Conservation (phyloP, 2,797 vertebrate genomes). For the Leucoraja ocellata region DNA sequence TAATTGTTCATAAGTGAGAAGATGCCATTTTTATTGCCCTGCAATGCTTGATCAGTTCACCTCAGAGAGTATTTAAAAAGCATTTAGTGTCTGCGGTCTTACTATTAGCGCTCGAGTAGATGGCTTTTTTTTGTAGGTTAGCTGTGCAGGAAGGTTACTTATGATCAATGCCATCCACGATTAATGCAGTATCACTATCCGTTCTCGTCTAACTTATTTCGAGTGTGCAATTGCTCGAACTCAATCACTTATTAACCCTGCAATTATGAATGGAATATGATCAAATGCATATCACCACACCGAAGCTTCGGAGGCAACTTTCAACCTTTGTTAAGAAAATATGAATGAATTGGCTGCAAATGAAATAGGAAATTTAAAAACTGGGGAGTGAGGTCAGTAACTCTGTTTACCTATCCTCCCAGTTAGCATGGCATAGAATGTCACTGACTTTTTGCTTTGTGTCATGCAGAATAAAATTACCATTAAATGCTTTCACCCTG, state of each 20-base stretch:
- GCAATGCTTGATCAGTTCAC: conserved; percentile 52
- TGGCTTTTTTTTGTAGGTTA: conserved; percentile 52
- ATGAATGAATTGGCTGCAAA: neutral
- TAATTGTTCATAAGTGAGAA: conserved; percentile 47
- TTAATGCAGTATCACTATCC: conserved; percentile 63
- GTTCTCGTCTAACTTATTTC: conserved; percentile 54
- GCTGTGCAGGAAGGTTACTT: conserved; percentile 62
- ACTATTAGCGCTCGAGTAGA: conserved; percentile 55
- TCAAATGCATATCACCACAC: neutral
- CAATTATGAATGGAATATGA: neutral
- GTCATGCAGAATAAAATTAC: conserved; percentile 50
- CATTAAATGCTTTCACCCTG: neutral
- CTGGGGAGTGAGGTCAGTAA: conserved; percentile 44
- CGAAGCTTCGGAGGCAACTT: neutral
- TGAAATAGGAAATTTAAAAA: conserved; percentile 37
- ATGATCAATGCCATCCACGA: conserved; percentile 65
- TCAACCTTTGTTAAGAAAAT: too few species aligned
- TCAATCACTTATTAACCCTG: neutral
- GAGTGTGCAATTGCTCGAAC: conserved; percentile 53
- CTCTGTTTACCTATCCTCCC: conserved; percentile 45
- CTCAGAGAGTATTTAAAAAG: conserved; percentile 56
- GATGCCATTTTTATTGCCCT: conserved; percentile 49
- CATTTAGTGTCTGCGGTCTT: conserved; percentile 61
- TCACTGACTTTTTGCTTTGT: conserved; percentile 48
- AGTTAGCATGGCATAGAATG: conserved; percentile 50